Evolutionary conservation across 2,113 vertebrate species (phyloP).

Genomic region (Sporophila hypoxantha): DNA sequence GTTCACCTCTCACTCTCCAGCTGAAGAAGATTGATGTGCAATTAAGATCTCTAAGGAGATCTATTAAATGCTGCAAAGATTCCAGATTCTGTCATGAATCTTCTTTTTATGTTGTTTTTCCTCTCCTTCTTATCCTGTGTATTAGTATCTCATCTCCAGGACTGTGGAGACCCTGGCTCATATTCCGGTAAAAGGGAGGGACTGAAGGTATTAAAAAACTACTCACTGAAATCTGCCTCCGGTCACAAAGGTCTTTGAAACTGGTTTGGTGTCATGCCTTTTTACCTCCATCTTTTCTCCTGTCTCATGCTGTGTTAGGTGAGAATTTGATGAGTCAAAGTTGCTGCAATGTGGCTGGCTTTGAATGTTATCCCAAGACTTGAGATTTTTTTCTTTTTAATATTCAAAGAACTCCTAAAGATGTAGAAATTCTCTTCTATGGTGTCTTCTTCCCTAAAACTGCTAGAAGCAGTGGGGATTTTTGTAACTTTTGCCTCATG

Average conservation of each 20-base stretch:
- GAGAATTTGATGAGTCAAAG: not conserved
- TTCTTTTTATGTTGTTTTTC: constrained; percentile 22
- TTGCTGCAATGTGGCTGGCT: not conserved
- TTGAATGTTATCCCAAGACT: not conserved
- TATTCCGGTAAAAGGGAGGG: not conserved
- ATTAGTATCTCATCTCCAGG: not conserved
- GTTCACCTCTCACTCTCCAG: constrained; percentile 24
- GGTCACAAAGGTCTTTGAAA: not conserved
- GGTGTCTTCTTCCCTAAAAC: not conserved
- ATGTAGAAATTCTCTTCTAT: not conserved
- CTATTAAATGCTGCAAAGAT: constrained; percentile 16
- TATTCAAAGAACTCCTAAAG: not conserved
- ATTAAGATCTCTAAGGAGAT: constrained; percentile 57
- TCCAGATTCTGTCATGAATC: constrained; percentile 27
- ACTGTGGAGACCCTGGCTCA: not conserved
- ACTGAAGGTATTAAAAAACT: not conserved
- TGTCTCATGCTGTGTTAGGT: not conserved
- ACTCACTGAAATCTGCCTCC: not conserved
- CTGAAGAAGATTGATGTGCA: constrained; percentile 54
- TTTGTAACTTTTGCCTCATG: not conserved
- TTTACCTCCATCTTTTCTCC: not conserved
- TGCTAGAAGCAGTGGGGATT: not conserved
- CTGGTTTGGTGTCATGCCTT: not conserved
- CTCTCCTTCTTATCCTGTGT: not conserved
- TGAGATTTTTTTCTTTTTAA: not conserved